Evolutionary conservation across 2,797 vertebrate genomes (phyloP).

Genomic region (Dallia pectoralis): DNA sequence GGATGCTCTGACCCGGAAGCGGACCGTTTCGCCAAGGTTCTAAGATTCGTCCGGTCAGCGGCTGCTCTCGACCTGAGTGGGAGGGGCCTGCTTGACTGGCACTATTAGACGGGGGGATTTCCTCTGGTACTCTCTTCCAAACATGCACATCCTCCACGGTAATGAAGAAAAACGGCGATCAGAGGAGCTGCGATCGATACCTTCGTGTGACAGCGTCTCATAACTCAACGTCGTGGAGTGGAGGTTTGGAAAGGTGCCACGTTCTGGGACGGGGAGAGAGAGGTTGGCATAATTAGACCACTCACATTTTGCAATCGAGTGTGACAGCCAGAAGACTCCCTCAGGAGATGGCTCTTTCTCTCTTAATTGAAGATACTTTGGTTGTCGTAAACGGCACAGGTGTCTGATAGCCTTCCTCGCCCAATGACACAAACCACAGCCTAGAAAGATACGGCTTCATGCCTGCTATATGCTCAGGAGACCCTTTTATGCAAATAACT

Average conservation of each 20-base stretch:
- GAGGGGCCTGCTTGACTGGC: neutral
- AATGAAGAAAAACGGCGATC: neutral
- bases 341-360: neutral
- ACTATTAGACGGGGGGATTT: conserved; percentile 7
- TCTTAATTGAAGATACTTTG: neutral
- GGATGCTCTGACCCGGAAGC: too few relatives aligned
- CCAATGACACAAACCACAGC: neutral
- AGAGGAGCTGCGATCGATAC: neutral
- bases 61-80: neutral
- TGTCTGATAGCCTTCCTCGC: neutral
- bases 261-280: neutral
- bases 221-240: neutral
- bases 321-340: neutral
- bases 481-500: neutral
- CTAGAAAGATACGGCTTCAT: neutral
- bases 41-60: neutral
- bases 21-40: too few relatives aligned
- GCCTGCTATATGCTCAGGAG: too few relatives aligned
- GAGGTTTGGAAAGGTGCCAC: neutral
- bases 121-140: neutral
- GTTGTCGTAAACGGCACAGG: conserved; percentile 4
- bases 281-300: neutral
- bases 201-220: neutral
- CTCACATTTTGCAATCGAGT: conserved; percentile 5
- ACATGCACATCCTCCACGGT: neutral